Evolutionary conservation across 1,140 invertebrate species (phyloP).

Genomic region (Branchinecta lindahli): DNA sequence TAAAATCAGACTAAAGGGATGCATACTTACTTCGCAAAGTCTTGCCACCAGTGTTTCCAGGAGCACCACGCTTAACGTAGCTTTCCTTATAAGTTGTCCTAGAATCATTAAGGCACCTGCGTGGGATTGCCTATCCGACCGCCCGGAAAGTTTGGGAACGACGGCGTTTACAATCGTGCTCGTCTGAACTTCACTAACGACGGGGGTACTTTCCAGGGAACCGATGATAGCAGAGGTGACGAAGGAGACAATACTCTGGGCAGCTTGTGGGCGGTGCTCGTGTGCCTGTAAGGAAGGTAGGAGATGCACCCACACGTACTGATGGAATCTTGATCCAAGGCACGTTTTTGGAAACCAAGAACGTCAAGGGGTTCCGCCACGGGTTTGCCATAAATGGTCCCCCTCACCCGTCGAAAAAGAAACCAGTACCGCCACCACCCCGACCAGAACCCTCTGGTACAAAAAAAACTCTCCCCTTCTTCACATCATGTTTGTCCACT

Average conservation of each 20-base stretch:
- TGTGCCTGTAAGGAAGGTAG: neutral
- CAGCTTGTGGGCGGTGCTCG: neutral
- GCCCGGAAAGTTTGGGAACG: neutral
- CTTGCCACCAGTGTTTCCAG: neutral
- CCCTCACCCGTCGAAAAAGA: no score
- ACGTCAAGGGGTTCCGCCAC: no score
- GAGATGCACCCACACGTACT: no score
- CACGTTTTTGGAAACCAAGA: no score
- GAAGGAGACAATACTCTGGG: neutral
- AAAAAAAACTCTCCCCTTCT: no score
- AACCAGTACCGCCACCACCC: no score
- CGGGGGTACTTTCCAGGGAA: neutral
- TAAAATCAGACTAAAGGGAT: no score
- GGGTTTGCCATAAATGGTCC: no score
- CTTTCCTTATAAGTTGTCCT: neutral
- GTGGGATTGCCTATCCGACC: neutral
- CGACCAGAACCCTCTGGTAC: no score
- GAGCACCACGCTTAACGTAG: neutral
- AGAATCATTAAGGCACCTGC: neutral
- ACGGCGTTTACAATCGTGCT: neutral
- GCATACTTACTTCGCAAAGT: neutral
- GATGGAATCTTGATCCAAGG: no score
- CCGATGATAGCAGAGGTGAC: neutral
- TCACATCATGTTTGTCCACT: no score
- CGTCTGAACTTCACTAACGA: neutral